Base-by-base conservation (phyloP, 2,797 vertebrate species). In the Telmatherina bonti region DNA sequence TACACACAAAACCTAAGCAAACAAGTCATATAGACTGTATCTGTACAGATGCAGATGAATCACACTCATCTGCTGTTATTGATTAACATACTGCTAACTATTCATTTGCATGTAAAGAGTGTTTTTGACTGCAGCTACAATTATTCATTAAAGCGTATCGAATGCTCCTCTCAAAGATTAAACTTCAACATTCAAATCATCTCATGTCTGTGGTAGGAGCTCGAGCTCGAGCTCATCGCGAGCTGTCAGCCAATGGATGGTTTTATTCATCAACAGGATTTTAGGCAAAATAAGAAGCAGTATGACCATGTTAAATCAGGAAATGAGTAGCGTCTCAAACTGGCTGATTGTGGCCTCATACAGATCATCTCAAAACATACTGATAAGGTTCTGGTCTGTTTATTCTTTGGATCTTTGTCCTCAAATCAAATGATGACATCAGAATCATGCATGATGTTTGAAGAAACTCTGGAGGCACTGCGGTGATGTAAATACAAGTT, bases 301-400 rank as follows among this genome's bases (percentile, higher is more conserved):
- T 8, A 16, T 35, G 36, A 20, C 29, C 55, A 31, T 27, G 63
- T 59, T 60, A 80, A 45, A 64, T 60, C 43, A 12, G 57, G 67
- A 81, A 72, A 68, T 61, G 35, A 78, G 60, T 31, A 15, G 51
- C 68, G 10, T 10, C 6, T 62, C 49, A 58, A 70, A 49, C 51
- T 3, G 13, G 5, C 33, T 60, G 56, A 24, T 22, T 24, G 31
- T 36, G 4, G 36, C 49, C 56, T 24, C 53, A 52, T 43, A 59
- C 24, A 22, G 11, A 78, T 52, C 52, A 16, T 24, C 52, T 45
- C 41, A 45, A 64, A 56, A 11, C 49, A 12, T 26, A 29, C 11
- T 29, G 62, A 54, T 33, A 12, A 36, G 58, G 43, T 72, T 49
- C 38, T 18, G 41, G 11, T 60, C 60, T 30, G n/a, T 51, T 67